Base-by-base conservation (phyloP, 2,113 vertebrate genomes). In the Spheniscus mendiculus region DNA sequence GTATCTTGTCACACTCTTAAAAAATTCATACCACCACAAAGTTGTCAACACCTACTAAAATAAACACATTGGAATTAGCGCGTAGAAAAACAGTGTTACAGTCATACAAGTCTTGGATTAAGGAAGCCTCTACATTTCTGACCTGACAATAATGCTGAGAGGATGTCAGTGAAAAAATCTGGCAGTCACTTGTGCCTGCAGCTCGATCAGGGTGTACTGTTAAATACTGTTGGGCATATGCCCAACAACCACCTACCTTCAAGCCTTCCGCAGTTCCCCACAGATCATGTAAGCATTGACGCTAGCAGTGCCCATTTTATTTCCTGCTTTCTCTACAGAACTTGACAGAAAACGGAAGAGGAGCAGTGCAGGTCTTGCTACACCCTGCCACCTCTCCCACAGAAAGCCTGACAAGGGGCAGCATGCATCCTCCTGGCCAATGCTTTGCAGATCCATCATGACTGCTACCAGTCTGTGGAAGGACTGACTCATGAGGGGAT, bases 401-500 rank as follows among this genome's bases (percentile, higher is more conserved):
- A 42, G 49, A 45, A 65, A 80, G 23, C 12, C 26, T 59, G 19
- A 18, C 13, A 30, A 80, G 6, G 26, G 40, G 11, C 53, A 44
- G 10, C 9, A 47, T 8, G 4, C 0, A 0, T 47, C 36, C 49
- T 77, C 20, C 26, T 61, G 26, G 12, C 32, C 71, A 62, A 12
- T 17, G 19, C n/a, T 71, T 9, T 30, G 20, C 50, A 55, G 20
- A 81, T 27, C 21, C 55, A 72, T 14, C 21, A 2, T 21, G 27
- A 20, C 32, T 71, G 12, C 40, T 32, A 67, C 5, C 30, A 42
- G 34, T 20, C 53, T 66, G 8, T 34, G 25, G 25, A 78, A 38
- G 15, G 87, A 67, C 21, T 62, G 36, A 22, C 52, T 82, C 38
- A 38, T 30, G 27, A 83, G 4, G 36, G 11, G 25, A 21, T 34